Percentiles rank a stretch among this genome's conserved stretches.
phyloP scores from a whole-genome alignment of 2,797 vertebrate genomes.

The Manis pentadactyla region DNA sequence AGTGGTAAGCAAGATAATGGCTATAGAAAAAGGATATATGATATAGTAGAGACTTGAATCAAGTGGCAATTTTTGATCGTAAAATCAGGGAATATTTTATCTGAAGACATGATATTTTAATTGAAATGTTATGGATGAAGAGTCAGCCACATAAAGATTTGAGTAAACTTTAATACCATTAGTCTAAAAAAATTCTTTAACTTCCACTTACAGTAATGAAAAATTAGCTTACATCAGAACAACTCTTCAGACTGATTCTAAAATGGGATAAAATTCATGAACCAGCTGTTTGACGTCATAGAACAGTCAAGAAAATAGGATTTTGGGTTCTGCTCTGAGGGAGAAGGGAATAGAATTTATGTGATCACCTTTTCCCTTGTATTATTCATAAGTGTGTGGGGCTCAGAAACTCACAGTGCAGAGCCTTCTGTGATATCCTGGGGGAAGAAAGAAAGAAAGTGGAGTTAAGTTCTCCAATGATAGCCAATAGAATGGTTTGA shows the following conservation, averaged over 20 bases:
- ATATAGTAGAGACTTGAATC: neutral
- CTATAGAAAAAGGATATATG: neutral
- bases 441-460: neutral
- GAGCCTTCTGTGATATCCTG: neutral
- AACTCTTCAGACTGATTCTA: neutral
- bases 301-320: neutral
- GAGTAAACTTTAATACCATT: neutral
- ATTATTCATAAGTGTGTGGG: neutral
- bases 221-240: neutral
- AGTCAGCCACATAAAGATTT: neutral
- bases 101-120: neutral
- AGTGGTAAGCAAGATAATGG: neutral
- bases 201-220: neutral
- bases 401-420: neutral
- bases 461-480: neutral
- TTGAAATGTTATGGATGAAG: neutral
- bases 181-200: neutral
- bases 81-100: neutral
- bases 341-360: neutral
- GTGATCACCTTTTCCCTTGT: neutral
- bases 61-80: neutral
- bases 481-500: neutral
- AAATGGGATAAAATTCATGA: neutral
- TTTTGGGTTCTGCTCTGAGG: neutral
- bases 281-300: neutral